Evolutionary conservation across 1,140 invertebrate genomes (phyloP).

Genomic region (Aphis gossypii): DNA sequence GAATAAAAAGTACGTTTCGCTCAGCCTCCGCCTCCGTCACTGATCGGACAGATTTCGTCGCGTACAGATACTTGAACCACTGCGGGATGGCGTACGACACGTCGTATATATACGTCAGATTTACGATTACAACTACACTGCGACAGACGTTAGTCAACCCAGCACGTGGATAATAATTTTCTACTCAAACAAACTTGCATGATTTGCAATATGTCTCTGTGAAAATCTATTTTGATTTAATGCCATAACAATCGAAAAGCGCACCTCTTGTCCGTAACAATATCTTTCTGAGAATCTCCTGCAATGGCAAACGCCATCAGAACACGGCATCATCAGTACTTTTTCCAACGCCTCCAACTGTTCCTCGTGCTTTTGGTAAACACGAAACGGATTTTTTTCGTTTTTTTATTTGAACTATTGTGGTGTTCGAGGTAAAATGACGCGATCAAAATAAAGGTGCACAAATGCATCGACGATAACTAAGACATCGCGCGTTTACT

Average conservation of each 20-base stretch:
- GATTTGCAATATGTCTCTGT: neutral
- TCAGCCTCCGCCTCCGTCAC: no score
- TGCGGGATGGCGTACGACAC: neutral
- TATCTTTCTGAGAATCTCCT: neutral
- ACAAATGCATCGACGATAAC: no score
- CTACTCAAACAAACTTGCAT: neutral
- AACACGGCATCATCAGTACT: neutral
- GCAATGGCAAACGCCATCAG: neutral
- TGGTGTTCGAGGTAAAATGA: no score
- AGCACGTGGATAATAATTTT: neutral
- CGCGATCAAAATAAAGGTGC: no score
- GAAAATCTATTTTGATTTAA: neutral
- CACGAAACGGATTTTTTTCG: no score
- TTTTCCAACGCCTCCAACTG: neutral
- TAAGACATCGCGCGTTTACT: no score
- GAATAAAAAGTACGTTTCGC: neutral
- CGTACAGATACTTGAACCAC: neutral
- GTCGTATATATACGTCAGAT: neutral
- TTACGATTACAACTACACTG: neutral
- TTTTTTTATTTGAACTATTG: neutral
- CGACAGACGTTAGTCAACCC: neutral
- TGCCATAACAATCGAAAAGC: neutral
- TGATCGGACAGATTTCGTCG: neutral
- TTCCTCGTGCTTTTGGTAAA: neutral
- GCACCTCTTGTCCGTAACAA: neutral